Conservation (phyloP, 2,797 vertebrate genomes). For the Spea hammondii region DNA sequence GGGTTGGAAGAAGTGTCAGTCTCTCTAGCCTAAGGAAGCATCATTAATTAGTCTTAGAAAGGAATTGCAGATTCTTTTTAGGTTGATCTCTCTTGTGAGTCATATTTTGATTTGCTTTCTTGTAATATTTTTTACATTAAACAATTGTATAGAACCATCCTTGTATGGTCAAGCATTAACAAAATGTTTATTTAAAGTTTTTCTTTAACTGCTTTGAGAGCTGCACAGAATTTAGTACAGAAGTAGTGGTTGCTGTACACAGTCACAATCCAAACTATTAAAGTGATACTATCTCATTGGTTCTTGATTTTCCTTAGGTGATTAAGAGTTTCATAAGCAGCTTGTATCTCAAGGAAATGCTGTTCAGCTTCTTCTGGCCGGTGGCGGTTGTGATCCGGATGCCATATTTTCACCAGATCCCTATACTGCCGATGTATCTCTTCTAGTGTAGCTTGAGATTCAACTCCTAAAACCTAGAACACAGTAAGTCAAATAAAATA, state of each 20-base stretch:
- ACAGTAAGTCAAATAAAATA: background rate
- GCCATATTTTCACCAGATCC: constrained; percentile 83
- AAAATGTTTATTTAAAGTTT: background rate
- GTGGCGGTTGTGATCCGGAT: constrained; percentile 84
- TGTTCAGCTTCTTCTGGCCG: constrained; percentile 71
- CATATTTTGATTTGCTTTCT: too few relatives aligned
- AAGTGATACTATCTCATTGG: background rate
- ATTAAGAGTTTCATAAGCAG: constrained; percentile 78
- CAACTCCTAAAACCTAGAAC: constrained; percentile 75
- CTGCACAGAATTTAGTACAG: background rate
- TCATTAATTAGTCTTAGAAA: too few relatives aligned
- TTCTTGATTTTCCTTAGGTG: constrained; percentile 50
- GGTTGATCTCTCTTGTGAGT: too few relatives aligned
- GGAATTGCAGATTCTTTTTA: too few relatives aligned
- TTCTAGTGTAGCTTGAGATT: constrained; percentile 70
- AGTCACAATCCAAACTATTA: background rate
- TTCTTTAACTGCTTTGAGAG: background rate
- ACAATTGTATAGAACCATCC: too few relatives aligned
- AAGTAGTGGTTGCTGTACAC: background rate
- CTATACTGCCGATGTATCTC: constrained; percentile 79
- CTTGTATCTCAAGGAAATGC: constrained; percentile 81
- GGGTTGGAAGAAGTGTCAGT: too few relatives aligned
- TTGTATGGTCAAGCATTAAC: too few relatives aligned
- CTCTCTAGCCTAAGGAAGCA: too few relatives aligned
- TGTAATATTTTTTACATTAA: too few relatives aligned